Conservation (phyloP, 2,888 invertebrate genomes). For the Caenorhabditis panamensis region DNA sequence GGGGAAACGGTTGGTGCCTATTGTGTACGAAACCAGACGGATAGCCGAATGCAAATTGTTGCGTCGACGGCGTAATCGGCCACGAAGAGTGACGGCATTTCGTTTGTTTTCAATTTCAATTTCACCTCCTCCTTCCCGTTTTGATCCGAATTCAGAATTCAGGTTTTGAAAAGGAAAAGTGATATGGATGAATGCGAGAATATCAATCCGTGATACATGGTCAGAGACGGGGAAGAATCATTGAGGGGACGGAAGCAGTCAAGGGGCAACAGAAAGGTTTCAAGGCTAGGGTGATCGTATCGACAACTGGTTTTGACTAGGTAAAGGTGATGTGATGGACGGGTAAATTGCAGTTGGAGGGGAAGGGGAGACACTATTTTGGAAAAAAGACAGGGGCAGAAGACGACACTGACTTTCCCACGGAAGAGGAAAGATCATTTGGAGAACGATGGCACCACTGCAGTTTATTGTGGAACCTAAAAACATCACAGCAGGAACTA, state of each 20-base stretch:
- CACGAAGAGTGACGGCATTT: conserved; percentile 15
- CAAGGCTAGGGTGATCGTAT: conserved; percentile 51
- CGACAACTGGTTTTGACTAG: conserved; percentile 38
- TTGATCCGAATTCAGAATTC: conserved; percentile 13
- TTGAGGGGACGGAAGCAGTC: background rate
- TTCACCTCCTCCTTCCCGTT: conserved; percentile 6
- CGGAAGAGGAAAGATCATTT: too few species aligned
- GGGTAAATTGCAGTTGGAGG: conserved; percentile 7
- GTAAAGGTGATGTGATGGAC: conserved; percentile 10
- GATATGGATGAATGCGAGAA: conserved; percentile 26
- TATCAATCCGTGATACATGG: conserved; percentile 3
- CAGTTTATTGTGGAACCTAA: too few species aligned
- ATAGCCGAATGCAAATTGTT: conserved; percentile 40
- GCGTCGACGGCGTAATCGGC: conserved; percentile 46
- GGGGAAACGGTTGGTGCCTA: conserved; percentile 2
- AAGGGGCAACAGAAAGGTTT: conserved; percentile 28
- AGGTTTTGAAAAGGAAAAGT: conserved; percentile 29
- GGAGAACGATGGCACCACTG: background rate
- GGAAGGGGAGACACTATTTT: background rate
- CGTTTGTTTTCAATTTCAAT: conserved; percentile 28
- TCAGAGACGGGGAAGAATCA: background rate
- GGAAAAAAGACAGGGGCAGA: background rate
- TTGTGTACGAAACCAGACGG: conserved; percentile 39
- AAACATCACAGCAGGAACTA: too few species aligned
- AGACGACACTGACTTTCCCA: background rate